phyloP scores from a whole-genome alignment of 2,113 vertebrate genomes.

The Morone chrysops region DNA sequence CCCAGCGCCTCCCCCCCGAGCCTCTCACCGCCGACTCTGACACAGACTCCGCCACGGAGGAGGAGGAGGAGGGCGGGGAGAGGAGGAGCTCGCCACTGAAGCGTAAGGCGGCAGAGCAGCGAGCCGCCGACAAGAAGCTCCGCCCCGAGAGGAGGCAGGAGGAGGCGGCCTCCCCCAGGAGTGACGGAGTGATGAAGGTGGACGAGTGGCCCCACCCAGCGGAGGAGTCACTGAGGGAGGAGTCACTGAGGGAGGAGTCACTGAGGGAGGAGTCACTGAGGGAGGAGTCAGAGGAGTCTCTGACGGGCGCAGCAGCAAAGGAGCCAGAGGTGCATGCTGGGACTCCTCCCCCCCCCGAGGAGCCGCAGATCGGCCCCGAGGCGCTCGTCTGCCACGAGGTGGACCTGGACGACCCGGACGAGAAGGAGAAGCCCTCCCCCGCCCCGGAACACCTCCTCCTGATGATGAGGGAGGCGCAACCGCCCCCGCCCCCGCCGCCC shows the following conservation, averaged over 20 bases:
- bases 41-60: slow-evolving; percentile 86
- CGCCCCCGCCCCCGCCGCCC: slow-evolving; percentile 50
- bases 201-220: slow-evolving; percentile 37
- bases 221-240: no score
- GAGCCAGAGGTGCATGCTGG: slow-evolving; percentile 80
- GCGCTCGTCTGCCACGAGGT: slow-evolving; percentile 96
- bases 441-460: slow-evolving; percentile 81
- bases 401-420: slow-evolving; percentile 94
- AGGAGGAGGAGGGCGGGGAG: slow-evolving; percentile 78
- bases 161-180: slow-evolving; percentile 67
- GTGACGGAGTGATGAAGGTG: slow-evolving; percentile 4
- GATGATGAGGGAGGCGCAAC: slow-evolving; percentile 70
- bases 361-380: slow-evolving; percentile 92
- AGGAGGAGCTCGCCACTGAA: slow-evolving; percentile 79
- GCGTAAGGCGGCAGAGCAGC: slow-evolving; percentile 88
- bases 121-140: slow-evolving; percentile 88
- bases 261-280: slow-evolving; percentile 8
- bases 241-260: neutral
- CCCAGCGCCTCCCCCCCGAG: slow-evolving; percentile 55
- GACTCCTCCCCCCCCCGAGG: slow-evolving; percentile 85
- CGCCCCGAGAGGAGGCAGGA: slow-evolving; percentile 86
- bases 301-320: slow-evolving; percentile 46
- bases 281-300: slow-evolving; percentile 21
- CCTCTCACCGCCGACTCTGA: slow-evolving; percentile 78
- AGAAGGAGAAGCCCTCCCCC: slow-evolving; percentile 88